Base-by-base conservation (phyloP, 2,113 vertebrate species). In the Danionella cerebrum region DNA sequence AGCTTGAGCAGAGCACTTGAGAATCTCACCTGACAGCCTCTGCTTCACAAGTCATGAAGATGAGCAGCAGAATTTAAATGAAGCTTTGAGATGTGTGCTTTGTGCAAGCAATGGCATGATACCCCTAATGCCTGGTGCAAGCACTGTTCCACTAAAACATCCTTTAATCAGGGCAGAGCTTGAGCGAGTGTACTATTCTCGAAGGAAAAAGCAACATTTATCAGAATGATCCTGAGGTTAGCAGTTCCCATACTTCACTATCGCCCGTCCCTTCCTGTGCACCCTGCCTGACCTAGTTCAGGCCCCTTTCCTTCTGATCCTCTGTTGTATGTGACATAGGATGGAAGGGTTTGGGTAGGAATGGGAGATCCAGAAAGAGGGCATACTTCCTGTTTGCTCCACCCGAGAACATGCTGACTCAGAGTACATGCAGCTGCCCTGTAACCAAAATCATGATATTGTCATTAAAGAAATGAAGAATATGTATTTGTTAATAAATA, bases 261-360 rank as follows among this genome's bases (percentile, higher is more conserved):
- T 69, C 74, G 67, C 58, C 31, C 45, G 24, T 24, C 42, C 36
- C 70, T 78, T 66, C 76, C 12, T 41, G 14, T 51, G n/a, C n/a
- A n/a, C n/a, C n/a, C n/a, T n/a, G n/a, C n/a, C n/a, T n/a, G 21
- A 33, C 38, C 21, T 55, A 72, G 62, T 14, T 51, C 14, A 14
- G 36, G 42, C 59, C 53, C 39, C 62, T 68, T 71, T 75, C 16
- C 72, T 64, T 66, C 73, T 72, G 73, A 71, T 78, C 73, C 38
- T 53, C 54, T 76, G 47, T 70, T 68, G 42, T 74, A 64, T 64
- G 76, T 74, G 77, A 41, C 33, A 31, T 22, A 55, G 72, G 72
- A 73, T 75, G 73, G 70, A 60, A 55, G 60, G 4, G 14, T 50
- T 51, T 45, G 57, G 38, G 55, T 22, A n/a, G 68, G 38, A 45